Conservation (phyloP, 2,113 vertebrate species). For the Rynchops niger region DNA sequence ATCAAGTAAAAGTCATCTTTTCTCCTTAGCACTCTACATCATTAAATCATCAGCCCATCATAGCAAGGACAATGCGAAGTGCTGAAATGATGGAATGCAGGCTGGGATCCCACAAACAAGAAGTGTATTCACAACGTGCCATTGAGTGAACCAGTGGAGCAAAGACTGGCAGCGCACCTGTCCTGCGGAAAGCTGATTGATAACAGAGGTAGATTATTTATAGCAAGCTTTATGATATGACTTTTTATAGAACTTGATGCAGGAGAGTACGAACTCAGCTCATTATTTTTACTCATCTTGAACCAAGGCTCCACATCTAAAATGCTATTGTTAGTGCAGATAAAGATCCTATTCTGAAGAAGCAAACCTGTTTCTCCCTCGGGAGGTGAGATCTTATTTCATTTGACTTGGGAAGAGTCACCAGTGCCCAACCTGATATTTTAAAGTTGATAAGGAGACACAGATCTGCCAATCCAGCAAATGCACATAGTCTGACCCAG, state of each 20-base stretch:
- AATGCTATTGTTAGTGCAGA: neutral
- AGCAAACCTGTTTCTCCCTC: neutral
- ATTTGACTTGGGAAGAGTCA: neutral
- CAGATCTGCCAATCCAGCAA: neutral
- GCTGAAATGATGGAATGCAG: constrained; percentile 45
- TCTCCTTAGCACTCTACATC: neutral
- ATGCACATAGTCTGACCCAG: neutral
- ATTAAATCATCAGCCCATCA: constrained; percentile 59
- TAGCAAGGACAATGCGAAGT: constrained; percentile 23
- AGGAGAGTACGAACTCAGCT: neutral
- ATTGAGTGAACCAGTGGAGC: constrained; percentile 13
- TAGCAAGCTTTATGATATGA: neutral
- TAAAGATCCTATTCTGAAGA: neutral
- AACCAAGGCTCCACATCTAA: neutral
- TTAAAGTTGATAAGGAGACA: neutral
- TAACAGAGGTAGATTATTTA: constrained; percentile 42
- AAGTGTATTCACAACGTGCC: constrained; percentile 2
- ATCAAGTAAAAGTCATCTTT: constrained; percentile 14
- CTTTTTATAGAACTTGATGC: constrained; percentile 10
- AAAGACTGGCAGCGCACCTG: neutral
- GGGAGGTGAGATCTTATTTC: neutral
- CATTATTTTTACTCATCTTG: neutral
- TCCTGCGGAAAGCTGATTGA: constrained; percentile 20
- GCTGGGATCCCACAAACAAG: constrained; percentile 27
- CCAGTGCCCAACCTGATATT: neutral